These are phyloP conservation scores for Pygoscelis antarcticus DNA, from an alignment of 2,113 vertebrate species.

Conservation along the genomic window DNA sequence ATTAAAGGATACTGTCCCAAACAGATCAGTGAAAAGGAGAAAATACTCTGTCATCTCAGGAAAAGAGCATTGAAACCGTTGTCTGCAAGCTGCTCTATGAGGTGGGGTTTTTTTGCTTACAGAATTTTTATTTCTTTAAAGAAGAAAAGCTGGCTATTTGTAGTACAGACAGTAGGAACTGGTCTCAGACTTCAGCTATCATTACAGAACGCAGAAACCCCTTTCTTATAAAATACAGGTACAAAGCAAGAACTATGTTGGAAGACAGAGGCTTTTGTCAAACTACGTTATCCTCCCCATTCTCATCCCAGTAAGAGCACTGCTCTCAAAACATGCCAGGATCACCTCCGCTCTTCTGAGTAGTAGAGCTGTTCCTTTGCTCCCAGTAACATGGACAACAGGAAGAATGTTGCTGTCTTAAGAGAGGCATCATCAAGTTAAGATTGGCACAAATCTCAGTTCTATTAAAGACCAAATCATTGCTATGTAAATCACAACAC, in stretches of 20 bases:
- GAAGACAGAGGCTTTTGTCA: not conserved
- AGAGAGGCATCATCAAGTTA: fast-evolving
- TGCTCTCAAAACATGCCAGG: not conserved
- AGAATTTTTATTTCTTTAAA: not conserved
- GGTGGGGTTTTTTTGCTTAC: not conserved
- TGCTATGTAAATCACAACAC: not conserved
- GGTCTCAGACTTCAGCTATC: not conserved
- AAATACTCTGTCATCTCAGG: not conserved
- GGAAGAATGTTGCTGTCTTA: not conserved
- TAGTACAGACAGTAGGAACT: not conserved
- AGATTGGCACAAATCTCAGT: not conserved
- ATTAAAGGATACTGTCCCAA: not conserved
- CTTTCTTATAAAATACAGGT: fast-evolving
- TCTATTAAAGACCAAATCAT: not conserved
- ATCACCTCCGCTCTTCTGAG: not conserved
- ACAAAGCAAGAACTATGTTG: not conserved
- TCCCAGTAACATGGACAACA: fast-evolving
- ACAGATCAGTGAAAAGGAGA: not conserved
- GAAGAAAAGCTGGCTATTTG: not conserved
- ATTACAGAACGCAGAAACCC: not conserved
- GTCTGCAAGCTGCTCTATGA: not conserved
- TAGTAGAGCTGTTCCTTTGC: fast-evolving
- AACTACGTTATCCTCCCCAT: not conserved
- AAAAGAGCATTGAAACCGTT: not conserved
- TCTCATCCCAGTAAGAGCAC: not conserved